These are phyloP conservation scores for Muraenolepis orangiensis DNA, from an alignment of 2,797 vertebrate genomes.

Conservation along the genomic window DNA sequence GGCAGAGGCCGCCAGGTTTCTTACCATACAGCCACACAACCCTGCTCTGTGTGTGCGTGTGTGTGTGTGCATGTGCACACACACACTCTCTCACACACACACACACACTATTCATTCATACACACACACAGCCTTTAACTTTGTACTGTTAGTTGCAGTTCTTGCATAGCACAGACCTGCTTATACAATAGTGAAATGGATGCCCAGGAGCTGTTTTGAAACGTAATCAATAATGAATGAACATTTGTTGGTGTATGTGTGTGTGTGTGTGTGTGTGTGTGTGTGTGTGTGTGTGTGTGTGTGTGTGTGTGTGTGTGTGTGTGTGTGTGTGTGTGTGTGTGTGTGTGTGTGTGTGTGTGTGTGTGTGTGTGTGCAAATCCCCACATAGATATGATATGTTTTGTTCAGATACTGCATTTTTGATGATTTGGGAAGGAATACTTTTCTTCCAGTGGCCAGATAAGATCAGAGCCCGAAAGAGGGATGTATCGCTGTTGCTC, in stretches of 20 bases:
- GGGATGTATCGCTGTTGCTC: background rate
- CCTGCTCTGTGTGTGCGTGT: slow-evolving; percentile 1
- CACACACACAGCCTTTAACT: background rate
- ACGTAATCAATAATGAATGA: background rate
- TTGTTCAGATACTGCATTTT: background rate
- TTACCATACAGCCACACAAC: slow-evolving; percentile 48
- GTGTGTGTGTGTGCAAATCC: background rate
- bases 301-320: background rate
- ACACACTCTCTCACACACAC: too few species aligned
- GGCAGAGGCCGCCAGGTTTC: slow-evolving; percentile 37
- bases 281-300: too few species aligned
- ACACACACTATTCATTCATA: slow-evolving; percentile 4
- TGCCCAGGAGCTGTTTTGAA: background rate
- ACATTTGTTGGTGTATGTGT: background rate
- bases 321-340: background rate
- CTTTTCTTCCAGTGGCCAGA: too few species aligned
- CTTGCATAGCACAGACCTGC: background rate
- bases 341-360: too few species aligned
- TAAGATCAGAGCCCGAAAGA: too few species aligned
- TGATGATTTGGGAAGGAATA: background rate
- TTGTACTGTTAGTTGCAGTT: background rate
- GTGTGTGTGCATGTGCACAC: too few species aligned
- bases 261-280: too few species aligned
- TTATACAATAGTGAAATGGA: background rate
- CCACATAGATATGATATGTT: background rate